Conservation (phyloP, 1,140 invertebrate genomes). For the Drosophila sulfurigaster region DNA sequence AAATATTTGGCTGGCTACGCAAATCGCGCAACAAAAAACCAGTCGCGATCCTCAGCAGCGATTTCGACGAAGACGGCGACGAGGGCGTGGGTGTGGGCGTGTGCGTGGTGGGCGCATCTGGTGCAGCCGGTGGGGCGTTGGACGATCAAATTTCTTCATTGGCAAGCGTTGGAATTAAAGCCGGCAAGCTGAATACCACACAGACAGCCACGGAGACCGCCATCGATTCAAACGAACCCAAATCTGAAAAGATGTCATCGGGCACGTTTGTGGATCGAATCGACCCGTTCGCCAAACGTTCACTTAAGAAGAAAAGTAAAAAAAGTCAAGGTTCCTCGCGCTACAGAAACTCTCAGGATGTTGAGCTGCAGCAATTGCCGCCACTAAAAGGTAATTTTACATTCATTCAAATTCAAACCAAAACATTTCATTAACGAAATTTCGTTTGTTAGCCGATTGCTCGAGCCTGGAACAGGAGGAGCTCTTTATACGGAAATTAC, state of each 20-base stretch:
- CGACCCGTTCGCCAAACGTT: constrained; percentile 96
- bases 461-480: constrained; percentile 97
- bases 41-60: constrained; percentile 75
- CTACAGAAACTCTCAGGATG: constrained; percentile 95
- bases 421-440: not conserved
- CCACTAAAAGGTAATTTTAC: constrained; percentile 91
- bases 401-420: not conserved
- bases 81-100: constrained; percentile 68
- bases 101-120: constrained; percentile 60
- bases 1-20: constrained; percentile 81
- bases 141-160: constrained; percentile 67
- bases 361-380: constrained; percentile 94
- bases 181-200: constrained; percentile 82
- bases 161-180: constrained; percentile 73
- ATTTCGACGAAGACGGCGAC: constrained; percentile 79
- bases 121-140: constrained; percentile 56
- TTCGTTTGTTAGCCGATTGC: constrained; percentile 70
- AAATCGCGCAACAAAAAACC: constrained; percentile 77
- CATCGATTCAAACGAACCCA: constrained; percentile 82
- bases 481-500: constrained; percentile 98
- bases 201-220: constrained; percentile 81
- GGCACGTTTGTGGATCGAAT: constrained; percentile 96
- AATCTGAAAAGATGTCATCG: constrained; percentile 90
- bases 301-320: constrained; percentile 96
- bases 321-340: constrained; percentile 96